Conservation (phyloP, 2,797 vertebrate genomes). For the Aldrovandia affinis region DNA sequence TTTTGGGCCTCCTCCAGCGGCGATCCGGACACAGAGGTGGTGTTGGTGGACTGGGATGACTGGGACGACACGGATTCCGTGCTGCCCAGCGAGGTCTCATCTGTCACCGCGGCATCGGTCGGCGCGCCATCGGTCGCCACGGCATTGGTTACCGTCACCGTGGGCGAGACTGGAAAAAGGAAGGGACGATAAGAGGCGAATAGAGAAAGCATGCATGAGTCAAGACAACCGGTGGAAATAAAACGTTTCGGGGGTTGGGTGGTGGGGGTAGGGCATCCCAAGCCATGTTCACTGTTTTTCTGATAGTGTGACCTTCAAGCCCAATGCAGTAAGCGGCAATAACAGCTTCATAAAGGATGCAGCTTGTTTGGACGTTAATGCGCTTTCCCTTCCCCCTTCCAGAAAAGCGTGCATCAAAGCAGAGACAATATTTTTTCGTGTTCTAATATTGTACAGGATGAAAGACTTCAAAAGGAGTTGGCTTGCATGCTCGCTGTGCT, state of each 20-base stretch:
- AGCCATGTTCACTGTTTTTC: background rate
- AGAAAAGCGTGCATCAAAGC: background rate
- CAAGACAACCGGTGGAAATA: background rate
- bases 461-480: background rate
- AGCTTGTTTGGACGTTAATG: background rate
- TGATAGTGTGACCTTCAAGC: background rate
- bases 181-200: background rate
- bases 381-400: background rate
- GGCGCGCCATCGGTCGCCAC: constrained; percentile 70
- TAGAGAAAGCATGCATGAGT: background rate
- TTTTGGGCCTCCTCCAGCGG: constrained; percentile 71
- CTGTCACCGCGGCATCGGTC: constrained; percentile 60
- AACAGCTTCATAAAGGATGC: background rate
- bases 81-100: constrained; percentile 85
- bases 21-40: constrained; percentile 71
- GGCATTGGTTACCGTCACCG: background rate
- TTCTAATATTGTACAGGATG: constrained; percentile 14
- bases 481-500: background rate
- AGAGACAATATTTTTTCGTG: constrained; percentile 5
- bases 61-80: constrained; percentile 90
- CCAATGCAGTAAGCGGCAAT: background rate
- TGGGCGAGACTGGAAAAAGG: constrained; percentile 40
- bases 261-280: background rate
- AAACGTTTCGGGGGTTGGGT: no score
- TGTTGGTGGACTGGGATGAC: constrained; percentile 70